Conservation (phyloP, 2,113 vertebrate genomes). For the Alosa alosa region DNA sequence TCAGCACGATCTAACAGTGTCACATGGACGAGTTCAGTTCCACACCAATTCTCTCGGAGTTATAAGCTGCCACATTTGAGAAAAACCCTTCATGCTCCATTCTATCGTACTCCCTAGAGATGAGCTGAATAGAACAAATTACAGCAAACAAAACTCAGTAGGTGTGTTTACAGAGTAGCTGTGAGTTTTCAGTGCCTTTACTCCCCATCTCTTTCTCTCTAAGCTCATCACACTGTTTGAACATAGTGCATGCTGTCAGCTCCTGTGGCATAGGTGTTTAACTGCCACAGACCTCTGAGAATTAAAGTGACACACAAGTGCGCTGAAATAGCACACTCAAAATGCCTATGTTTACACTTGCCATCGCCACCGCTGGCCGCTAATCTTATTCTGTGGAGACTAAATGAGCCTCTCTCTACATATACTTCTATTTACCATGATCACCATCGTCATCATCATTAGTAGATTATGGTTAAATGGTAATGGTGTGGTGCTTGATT, state of each 20-base stretch:
- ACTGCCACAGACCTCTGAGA: slow-evolving; percentile 36
- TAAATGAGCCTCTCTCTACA: background rate
- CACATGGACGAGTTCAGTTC: background rate
- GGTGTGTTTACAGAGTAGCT: background rate
- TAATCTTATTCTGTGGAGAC: background rate
- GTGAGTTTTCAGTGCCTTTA: slow-evolving; percentile 37
- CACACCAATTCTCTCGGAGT: background rate
- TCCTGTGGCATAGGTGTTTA: slow-evolving; percentile 66
- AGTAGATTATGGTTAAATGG: background rate
- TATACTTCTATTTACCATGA: background rate
- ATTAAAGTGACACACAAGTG: background rate
- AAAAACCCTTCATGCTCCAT: slow-evolving; percentile 4
- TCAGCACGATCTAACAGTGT: background rate
- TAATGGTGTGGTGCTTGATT: background rate
- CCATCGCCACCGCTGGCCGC: background rate
- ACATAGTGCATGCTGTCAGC: slow-evolving; percentile 61
- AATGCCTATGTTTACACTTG: background rate
- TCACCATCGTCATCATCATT: slow-evolving; percentile 9
- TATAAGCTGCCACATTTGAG: background rate
- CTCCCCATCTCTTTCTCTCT: slow-evolving; percentile 68
- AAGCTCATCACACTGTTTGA: slow-evolving; percentile 66
- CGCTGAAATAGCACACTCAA: background rate
- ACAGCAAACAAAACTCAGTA: background rate
- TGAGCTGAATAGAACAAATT: background rate
- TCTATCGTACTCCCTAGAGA: background rate